phyloP scores from a whole-genome alignment of 2,888 invertebrate genomes.

The Melinopterus prodromus region DNA sequence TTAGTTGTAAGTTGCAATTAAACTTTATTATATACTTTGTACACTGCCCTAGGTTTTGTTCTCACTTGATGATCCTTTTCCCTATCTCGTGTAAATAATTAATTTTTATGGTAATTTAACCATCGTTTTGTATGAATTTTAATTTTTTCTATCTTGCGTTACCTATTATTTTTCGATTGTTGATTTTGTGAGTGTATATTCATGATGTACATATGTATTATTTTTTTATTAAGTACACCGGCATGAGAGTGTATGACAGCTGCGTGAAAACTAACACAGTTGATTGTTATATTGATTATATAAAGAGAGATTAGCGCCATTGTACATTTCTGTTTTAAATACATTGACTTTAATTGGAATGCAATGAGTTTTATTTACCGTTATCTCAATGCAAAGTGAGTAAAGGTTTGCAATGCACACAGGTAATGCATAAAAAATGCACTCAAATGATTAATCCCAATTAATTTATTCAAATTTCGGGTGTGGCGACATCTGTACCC shows the following conservation, averaged over 20 bases:
- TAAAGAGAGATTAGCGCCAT: slow-evolving; percentile 4
- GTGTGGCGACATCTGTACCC: no score
- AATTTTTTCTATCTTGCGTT: neutral
- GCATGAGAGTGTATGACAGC: neutral
- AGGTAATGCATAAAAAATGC: no score
- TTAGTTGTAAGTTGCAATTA: neutral
- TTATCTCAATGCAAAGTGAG: no score
- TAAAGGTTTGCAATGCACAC: no score
- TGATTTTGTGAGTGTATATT: neutral
- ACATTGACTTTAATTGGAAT: neutral
- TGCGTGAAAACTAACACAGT: neutral
- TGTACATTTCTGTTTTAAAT: slow-evolving; percentile 4
- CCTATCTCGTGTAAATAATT: neutral
- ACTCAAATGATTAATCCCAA: no score
- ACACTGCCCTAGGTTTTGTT: neutral
- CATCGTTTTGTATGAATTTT: neutral
- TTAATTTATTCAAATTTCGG: no score
- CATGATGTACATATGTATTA: neutral
- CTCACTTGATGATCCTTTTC: neutral
- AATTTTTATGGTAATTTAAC: neutral
- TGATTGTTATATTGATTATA: neutral
- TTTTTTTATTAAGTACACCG: slow-evolving; percentile 4
- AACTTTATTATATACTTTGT: neutral
- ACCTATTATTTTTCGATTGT: neutral
- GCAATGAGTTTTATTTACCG: neutral